These are phyloP conservation scores for Noctua janthina DNA, from an alignment of 2,888 invertebrate species.

Conservation along the genomic window DNA sequence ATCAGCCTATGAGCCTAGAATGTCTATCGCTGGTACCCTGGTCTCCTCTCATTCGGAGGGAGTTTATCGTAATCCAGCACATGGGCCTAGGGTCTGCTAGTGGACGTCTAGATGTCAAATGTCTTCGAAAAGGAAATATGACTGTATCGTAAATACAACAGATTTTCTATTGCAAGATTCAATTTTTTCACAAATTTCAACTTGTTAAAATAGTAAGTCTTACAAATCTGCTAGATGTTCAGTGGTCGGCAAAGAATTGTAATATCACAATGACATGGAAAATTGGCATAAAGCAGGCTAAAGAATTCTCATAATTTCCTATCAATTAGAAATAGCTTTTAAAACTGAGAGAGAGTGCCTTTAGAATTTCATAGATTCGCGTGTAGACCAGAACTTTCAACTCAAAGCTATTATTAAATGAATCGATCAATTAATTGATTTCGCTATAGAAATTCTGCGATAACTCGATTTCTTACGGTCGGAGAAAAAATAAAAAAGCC, in stretches of 20 bases:
- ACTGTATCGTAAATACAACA: background rate
- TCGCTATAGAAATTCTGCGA: slow-evolving; percentile 55
- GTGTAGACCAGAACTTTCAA: slow-evolving; percentile 59
- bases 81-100: too few relatives aligned
- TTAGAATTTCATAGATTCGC: slow-evolving; percentile 41
- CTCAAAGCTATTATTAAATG: slow-evolving; percentile 37
- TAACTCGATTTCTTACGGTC: slow-evolving; percentile 51
- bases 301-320: slow-evolving; percentile 2
- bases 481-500: slow-evolving; percentile 39
- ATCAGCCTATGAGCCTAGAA: background rate
- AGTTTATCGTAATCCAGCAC: background rate
- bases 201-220: background rate
- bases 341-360: slow-evolving; percentile 48
- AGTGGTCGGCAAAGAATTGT: background rate
- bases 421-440: slow-evolving; percentile 59
- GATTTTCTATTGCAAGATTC: background rate
- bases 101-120: background rate
- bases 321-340: slow-evolving; percentile 42
- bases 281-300: slow-evolving; percentile 10
- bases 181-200: background rate
- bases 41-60: background rate
- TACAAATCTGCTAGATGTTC: background rate
- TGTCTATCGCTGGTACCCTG: background rate
- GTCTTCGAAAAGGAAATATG: background rate
- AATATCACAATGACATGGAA: background rate